phyloP scores from a whole-genome alignment of 2,888 invertebrate genomes.

The Drosophila prolongata region DNA sequence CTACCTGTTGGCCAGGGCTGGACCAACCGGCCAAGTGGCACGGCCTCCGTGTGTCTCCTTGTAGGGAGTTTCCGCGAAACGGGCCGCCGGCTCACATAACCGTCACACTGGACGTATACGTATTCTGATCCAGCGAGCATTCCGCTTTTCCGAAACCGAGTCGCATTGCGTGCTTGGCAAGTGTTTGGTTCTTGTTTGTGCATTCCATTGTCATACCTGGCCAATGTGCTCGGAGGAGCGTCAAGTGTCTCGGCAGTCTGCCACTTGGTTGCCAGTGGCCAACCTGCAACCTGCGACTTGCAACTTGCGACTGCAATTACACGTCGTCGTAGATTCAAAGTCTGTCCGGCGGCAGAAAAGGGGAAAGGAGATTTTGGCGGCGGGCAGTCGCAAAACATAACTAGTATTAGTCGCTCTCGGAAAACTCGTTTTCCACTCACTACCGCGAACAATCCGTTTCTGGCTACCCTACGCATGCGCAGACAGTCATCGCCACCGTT shows the following conservation, averaged over 20 bases:
- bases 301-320: slow-evolving; percentile 40
- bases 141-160: slow-evolving; percentile 40
- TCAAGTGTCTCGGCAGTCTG: slow-evolving; percentile 63
- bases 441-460: slow-evolving; percentile 17
- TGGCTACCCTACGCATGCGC: slow-evolving; percentile 42
- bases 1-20: slow-evolving; percentile 48
- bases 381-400: slow-evolving; percentile 29
- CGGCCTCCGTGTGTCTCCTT: slow-evolving; percentile 43
- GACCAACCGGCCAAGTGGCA: slow-evolving; percentile 56
- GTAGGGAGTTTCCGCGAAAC: slow-evolving; percentile 37
- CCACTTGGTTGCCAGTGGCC: background rate
- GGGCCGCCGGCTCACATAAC: slow-evolving; percentile 44
- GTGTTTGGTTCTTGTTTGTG: slow-evolving; percentile 73
- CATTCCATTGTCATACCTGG: slow-evolving; percentile 72
- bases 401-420: slow-evolving; percentile 47
- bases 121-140: slow-evolving; percentile 40
- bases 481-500: slow-evolving; percentile 30
- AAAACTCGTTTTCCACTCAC: slow-evolving; percentile 56
- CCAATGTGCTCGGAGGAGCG: slow-evolving; percentile 45
- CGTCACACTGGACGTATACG: slow-evolving; percentile 59
- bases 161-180: slow-evolving; percentile 55
- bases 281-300: slow-evolving; percentile 26
- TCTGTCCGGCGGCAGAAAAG: slow-evolving; percentile 19
- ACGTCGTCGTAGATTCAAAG: slow-evolving; percentile 36
- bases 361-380: slow-evolving; percentile 35